Conservation (phyloP, 2,797 vertebrate genomes). For the Poeciliopsis infans region DNA sequence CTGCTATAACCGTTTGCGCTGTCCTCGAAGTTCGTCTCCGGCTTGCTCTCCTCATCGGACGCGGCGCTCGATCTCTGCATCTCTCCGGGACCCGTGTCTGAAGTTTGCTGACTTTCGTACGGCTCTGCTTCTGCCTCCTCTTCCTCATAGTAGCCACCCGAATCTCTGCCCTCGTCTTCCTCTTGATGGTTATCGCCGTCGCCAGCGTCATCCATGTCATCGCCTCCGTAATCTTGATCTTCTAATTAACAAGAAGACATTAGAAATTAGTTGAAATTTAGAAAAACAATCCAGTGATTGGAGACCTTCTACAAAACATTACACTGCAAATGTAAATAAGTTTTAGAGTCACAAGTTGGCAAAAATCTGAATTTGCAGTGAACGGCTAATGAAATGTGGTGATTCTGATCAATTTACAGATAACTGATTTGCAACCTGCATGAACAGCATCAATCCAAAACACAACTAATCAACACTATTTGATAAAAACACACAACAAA, state of each 20-base stretch:
- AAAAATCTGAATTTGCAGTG: too few relatives aligned
- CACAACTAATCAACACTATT: neutral
- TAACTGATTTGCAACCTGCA: neutral
- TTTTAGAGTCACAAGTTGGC: neutral
- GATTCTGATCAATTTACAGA: neutral
- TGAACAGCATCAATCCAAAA: neutral
- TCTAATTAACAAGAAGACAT: slow-evolving; percentile 18
- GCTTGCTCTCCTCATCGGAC: slow-evolving; percentile 42
- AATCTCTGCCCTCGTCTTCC: slow-evolving; percentile 71
- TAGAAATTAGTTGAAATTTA: neutral
- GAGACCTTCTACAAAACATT: neutral
- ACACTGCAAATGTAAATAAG: neutral
- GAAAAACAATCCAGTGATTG: neutral
- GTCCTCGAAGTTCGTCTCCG: slow-evolving; percentile 7
- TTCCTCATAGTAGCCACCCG: slow-evolving; percentile 70
- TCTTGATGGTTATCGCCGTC: slow-evolving; percentile 44
- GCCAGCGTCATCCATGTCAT: slow-evolving; percentile 24
- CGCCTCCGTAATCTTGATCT: slow-evolving; percentile 50
- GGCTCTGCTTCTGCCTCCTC: slow-evolving; percentile 65
- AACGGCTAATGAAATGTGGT: neutral
- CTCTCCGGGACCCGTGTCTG: slow-evolving; percentile 46
- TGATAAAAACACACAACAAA: neutral
- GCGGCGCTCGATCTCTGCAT: slow-evolving; percentile 24
- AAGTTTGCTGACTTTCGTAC: slow-evolving; percentile 45
- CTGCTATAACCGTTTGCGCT: neutral